phyloP scores from a whole-genome alignment of 1,140 invertebrate genomes.

The Eriocheir sinensis region DNA sequence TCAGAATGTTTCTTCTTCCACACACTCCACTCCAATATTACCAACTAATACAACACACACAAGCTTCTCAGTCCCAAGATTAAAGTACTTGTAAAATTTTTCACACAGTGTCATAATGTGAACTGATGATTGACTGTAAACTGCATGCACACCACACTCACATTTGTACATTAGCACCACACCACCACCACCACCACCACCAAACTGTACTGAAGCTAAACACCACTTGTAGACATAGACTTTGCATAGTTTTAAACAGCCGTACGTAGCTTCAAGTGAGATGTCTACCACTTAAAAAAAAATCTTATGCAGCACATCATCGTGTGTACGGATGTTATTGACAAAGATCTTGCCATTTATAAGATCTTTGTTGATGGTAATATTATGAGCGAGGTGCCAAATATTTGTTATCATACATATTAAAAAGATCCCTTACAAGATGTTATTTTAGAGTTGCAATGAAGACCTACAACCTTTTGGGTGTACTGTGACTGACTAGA shows the following conservation, averaged over 20 bases:
- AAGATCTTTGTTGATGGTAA: no score
- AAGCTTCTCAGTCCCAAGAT: neutral
- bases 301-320: neutral
- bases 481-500: neutral
- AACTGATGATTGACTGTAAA: neutral
- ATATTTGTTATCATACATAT: neutral
- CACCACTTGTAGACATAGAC: neutral
- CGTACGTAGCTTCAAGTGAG: neutral
- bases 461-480: constrained; percentile 11
- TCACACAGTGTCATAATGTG: neutral
- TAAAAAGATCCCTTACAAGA: neutral
- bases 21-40: neutral
- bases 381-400: constrained; percentile 50
- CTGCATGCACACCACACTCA: neutral
- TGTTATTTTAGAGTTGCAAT: neutral
- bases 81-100: constrained; percentile 9
- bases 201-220: neutral
- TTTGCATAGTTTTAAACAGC: constrained; percentile 2
- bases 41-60: neutral
- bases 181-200: neutral
- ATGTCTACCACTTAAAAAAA: neutral
- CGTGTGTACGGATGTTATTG: neutral
- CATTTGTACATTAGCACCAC: no score
- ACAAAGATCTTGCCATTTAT: no score
- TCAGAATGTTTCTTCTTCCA: neutral